Conservation (phyloP, 92 coral and sea anemone genomes). For the Palythoa grandiflora region DNA sequence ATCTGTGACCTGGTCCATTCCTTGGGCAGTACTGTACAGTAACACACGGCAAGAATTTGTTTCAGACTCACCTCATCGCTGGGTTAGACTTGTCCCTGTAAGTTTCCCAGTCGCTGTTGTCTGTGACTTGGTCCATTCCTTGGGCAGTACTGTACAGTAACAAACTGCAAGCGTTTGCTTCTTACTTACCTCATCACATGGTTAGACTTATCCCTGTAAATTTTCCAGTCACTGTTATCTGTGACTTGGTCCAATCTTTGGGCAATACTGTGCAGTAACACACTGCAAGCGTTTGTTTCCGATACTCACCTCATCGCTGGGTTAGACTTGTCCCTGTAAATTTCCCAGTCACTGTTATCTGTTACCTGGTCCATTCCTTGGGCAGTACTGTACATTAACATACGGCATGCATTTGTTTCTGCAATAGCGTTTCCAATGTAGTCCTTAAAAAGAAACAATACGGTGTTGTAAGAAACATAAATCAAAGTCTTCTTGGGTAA, state of each 20-base stretch:
- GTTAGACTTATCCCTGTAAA: conserved; percentile 35
- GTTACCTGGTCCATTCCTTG: too few relatives aligned
- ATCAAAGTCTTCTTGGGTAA: neutral
- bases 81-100: conserved; percentile 34
- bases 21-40: too few relatives aligned
- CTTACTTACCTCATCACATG: conserved; percentile 25
- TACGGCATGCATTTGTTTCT: too few relatives aligned
- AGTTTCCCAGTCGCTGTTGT: conserved; percentile 53
- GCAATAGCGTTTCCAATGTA: conserved; percentile 62
- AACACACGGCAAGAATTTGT: too few relatives aligned
- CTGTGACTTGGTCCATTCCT: too few relatives aligned
- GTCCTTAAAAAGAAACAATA: conserved; percentile 41
- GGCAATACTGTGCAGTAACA: conserved; percentile 65
- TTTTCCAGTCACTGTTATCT: conserved; percentile 70
- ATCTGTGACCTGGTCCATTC: neutral
- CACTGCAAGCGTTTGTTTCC: conserved; percentile 66
- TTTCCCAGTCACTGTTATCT: conserved; percentile 51
- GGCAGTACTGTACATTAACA: too few relatives aligned
- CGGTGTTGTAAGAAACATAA: neutral
- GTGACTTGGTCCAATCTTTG: conserved; percentile 72
- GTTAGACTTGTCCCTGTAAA: conserved; percentile 35
- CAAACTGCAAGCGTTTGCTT: too few relatives aligned
- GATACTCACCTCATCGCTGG: conserved; percentile 36
- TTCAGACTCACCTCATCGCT: conserved; percentile 13
- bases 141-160: too few relatives aligned